Base-by-base conservation (phyloP, 1,140 invertebrate genomes). In the Gryon sp. region DNA sequence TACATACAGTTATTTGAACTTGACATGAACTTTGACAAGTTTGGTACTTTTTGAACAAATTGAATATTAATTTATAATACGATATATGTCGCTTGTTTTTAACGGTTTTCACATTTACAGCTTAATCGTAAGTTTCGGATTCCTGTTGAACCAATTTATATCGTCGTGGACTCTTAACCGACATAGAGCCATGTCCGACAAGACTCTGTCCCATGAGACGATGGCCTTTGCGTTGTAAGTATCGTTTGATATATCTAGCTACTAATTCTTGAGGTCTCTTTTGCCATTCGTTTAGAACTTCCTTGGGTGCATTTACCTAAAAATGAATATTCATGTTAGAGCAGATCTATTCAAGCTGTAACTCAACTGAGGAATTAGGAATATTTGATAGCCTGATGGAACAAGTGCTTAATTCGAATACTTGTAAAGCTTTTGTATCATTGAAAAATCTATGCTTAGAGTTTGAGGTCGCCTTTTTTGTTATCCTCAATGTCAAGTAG, bases 271-370 rank as follows among this genome's bases (percentile, higher is more conserved):
- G 97, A 0, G 98, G 98, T 76, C 98, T 91, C 52, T 94, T 90
- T 85, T 99, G 97, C 94, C 96, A 99, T 82, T 98, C 95, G 68
- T 97, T 93, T 80, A 99, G 86, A 0, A 96, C 94, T 84, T 96
- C 95, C 83, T 99, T 97, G 0, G 95, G 93, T 19, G 95, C 92
- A 60, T 94, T 91, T 0, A 97, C 94, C 94, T 95, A 80, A 82
- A 80, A 34, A 40, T 6, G 11, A 50, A 48, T 24, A 41, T 12
- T 38, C 19, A 19, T 11, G n/a, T 32, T 8, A 32, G 30, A 32
- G 14, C 8, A 32, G 7, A 28, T 28, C 7, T 28, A 28, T 28
- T 28, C n/a, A n/a, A n/a, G n/a, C n/a, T n/a, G n/a, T n/a, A n/a
- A n/a, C n/a, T n/a, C n/a, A n/a, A n/a, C n/a, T n/a, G n/a, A n/a